A percentile compares a stretch with the other conserved stretches of the same genome.
Evolutionary conservation across 2,113 vertebrate species (phyloP).

Genomic region (Porphyrio hochstetteri): DNA sequence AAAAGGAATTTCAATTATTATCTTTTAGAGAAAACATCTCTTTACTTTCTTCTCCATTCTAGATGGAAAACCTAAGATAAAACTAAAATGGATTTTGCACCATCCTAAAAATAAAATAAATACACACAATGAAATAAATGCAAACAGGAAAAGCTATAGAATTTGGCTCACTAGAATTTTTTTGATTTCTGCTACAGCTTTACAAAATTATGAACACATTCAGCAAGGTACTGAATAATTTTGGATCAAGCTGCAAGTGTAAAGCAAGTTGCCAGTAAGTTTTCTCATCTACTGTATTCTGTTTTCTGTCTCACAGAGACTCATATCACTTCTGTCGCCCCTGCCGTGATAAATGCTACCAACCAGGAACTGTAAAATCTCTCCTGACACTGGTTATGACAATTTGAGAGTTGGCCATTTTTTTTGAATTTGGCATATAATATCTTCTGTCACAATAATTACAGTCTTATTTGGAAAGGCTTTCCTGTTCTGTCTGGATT

Average conservation of each 20-base stretch:
- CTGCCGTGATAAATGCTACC: background rate
- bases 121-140: background rate
- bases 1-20: background rate
- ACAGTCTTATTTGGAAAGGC: background rate
- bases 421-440: background rate
- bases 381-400: background rate
- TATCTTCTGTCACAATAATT: conserved; percentile 5
- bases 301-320: background rate
- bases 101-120: background rate
- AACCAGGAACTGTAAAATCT: background rate
- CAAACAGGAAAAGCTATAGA: background rate
- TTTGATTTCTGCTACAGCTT: background rate
- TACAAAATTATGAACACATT: background rate
- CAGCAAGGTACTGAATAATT: background rate
- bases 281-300: background rate
- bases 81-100: background rate
- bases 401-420: background rate
- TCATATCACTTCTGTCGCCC: background rate
- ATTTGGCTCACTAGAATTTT: background rate
- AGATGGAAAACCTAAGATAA: background rate
- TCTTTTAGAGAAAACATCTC: background rate
- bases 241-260: background rate
- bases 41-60: background rate
- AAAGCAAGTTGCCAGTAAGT: background rate
- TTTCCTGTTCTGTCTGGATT: background rate